Evolutionary conservation across 2,113 vertebrate genomes (phyloP).

Genomic region (Zootoca vivipara): DNA sequence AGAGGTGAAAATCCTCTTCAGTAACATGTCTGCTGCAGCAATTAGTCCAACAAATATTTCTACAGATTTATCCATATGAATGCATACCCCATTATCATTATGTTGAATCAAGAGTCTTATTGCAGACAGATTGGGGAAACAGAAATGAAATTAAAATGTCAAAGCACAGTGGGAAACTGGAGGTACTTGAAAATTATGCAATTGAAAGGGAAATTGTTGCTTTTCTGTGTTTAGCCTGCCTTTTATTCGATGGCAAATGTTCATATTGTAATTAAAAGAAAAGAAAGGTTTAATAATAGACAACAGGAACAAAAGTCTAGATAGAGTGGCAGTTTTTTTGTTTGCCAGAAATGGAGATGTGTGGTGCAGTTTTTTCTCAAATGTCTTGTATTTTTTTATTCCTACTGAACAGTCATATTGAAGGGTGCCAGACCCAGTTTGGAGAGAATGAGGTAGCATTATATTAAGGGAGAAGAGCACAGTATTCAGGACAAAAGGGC

Average conservation of each 20-base stretch:
- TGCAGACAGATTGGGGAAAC: slow-evolving; percentile 1
- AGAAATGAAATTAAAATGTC: slow-evolving; percentile 20
- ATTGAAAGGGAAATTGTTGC: slow-evolving; percentile 1
- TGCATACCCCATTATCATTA: neutral
- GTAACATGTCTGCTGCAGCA: neutral
- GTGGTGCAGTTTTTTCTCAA: neutral
- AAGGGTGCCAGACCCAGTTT: neutral
- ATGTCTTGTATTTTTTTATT: neutral
- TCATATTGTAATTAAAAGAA: slow-evolving; percentile 11
- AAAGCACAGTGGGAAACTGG: neutral
- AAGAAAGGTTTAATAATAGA: neutral
- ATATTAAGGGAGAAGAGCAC: neutral
- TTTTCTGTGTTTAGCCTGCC: slow-evolving; percentile 1
- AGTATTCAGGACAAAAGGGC: neutral
- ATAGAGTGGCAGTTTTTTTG: neutral
- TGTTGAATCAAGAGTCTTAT: neutral
- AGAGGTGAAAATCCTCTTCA: neutral
- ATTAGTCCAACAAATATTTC: slow-evolving; percentile 4
- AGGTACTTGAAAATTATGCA: slow-evolving; percentile 1
- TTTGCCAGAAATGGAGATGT: neutral
- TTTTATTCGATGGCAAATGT: slow-evolving; percentile 14
- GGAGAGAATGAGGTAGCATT: neutral
- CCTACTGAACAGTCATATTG: neutral
- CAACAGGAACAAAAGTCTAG: neutral
- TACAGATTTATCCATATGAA: slow-evolving; percentile 12